Evolutionary conservation across 64 coral and sea anemone species (phyloP).

Genomic region (Hydrozoanthus tunicans): DNA sequence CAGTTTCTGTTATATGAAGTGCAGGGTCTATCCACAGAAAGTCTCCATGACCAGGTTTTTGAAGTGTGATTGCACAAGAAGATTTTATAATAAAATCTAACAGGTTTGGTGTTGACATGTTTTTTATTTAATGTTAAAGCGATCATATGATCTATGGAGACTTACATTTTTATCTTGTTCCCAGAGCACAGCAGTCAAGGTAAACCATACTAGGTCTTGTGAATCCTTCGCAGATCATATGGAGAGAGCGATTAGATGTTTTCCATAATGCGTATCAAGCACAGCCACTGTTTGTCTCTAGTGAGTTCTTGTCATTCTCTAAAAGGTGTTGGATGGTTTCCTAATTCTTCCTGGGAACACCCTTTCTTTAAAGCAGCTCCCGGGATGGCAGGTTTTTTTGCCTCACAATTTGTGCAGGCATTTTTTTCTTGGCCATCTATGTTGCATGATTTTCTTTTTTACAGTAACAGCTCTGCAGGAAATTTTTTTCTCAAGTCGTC

Average conservation of each 20-base stretch:
- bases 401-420: constrained; percentile 9
- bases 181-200: neutral
- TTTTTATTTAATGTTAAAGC: constrained; percentile 51
- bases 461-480: constrained; percentile 10
- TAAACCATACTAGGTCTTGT: constrained; percentile 13
- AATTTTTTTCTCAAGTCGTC: neutral
- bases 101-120: neutral
- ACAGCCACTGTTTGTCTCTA: constrained; percentile 18
- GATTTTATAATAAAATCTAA: too few species aligned
- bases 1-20: constrained; percentile 33
- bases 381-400: constrained; percentile 16
- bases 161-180: neutral
- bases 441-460: constrained; percentile 22
- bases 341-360: neutral
- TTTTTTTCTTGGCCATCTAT: constrained; percentile 39
- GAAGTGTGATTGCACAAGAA: neutral
- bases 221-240: constrained; percentile 57
- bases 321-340: constrained; percentile 24
- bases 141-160: neutral
- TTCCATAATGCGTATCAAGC: neutral
- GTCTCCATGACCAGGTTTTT: constrained; percentile 36
- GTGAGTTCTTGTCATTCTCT: constrained; percentile 22
- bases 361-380: constrained; percentile 5
- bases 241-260: constrained; percentile 42
- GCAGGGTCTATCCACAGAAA: constrained; percentile 29